phyloP scores from a whole-genome alignment of 2,888 invertebrate genomes.

The Magallana nippona region DNA sequence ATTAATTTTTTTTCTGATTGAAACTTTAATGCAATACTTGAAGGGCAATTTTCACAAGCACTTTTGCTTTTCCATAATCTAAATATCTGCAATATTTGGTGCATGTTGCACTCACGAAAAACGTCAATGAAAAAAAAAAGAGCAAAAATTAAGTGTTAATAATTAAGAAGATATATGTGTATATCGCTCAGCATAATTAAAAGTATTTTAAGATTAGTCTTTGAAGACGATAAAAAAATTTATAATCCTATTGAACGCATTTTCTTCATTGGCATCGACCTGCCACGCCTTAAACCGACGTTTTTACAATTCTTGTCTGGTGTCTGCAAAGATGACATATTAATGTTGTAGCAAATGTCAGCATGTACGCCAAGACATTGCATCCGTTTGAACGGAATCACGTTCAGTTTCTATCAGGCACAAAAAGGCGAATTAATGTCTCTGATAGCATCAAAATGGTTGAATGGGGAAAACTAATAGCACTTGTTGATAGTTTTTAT shows the following conservation, averaged over 20 bases:
- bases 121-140: no score
- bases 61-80: no score
- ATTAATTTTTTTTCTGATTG: no score
- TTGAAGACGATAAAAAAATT: no score
- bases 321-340: conserved; percentile 10
- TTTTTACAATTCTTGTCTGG: conserved; percentile 33
- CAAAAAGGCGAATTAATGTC: conserved; percentile 29
- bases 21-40: no score
- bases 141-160: no score
- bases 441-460: conserved; percentile 19
- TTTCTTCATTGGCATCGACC: background rate
- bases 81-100: no score
- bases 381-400: background rate
- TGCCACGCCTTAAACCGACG: background rate
- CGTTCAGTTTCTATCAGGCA: conserved; percentile 19
- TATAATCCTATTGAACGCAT: background rate
- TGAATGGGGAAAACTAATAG: conserved; percentile 3
- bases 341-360: conserved; percentile 30
- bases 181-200: no score
- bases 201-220: no score
- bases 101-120: no score
- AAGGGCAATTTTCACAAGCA: no score
- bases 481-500: conserved; percentile 30
- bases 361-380: background rate
- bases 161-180: no score